Evolutionary conservation across 2,888 invertebrate species (phyloP), one percentile per base, ranked within the genome.

Genomic region (Ypsolopha scabrella): DNA sequence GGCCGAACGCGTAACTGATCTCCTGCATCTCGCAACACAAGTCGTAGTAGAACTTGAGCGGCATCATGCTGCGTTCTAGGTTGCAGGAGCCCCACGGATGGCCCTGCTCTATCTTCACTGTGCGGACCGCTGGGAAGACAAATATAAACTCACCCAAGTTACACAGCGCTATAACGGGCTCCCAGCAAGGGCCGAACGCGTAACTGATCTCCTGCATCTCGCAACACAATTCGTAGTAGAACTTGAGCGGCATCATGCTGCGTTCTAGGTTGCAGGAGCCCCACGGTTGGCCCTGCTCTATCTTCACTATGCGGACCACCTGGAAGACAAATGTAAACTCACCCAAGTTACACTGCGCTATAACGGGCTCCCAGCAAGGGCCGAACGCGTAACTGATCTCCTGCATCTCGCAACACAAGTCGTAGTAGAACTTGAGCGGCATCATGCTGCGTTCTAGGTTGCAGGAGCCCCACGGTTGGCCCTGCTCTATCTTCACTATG

Each of bases 101-200:
- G 0, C 95, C 96, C 41, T 96, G 89, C 47, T 95, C 91, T 13
- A 97, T 90, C 7, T 88, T 87, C 51, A 95, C 94, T 4, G 91
- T 92, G 57, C 95, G 81, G 51, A 91, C 90, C 1, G 94, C 95
- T 91, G 71, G 0, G 54, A 11, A 52, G 43, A n/a, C 45, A 52
- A 7, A 44, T n/a, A n/a, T 43, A 48, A 38, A 71, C 80, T 74
- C 59, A 91, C 93, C 90, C 9, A 94, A 80, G 69, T 95, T 95
- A 78, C 94, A 94, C 67, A 96, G 95, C 0, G 97, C 95, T 52
- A 97, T 92, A 11, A 96, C 96, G 0, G 99, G 98, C 70, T 99
- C 99, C 99, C 99, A 99, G 75, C 99, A 99, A 0, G 99, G 98
- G 0, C 99, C 99, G 71, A 99, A 99, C 0, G 98, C 97, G 72